These are phyloP conservation scores for Ataeniobius toweri DNA, from an alignment of 2,797 vertebrate genomes.

Conservation along the genomic window DNA sequence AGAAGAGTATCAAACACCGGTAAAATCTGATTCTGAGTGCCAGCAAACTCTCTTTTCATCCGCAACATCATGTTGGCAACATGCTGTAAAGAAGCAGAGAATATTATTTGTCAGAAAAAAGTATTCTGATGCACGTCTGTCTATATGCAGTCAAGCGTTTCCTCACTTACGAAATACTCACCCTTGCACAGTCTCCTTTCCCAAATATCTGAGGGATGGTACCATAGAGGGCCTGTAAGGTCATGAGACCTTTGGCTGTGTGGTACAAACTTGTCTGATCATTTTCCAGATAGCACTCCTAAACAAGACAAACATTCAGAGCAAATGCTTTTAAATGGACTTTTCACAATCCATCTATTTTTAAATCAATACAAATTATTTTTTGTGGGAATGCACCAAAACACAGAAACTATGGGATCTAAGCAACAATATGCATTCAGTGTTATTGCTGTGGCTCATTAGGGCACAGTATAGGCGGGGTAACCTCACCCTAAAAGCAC, in stretches of 20 bases:
- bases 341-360: neutral
- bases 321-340: neutral
- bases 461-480: neutral
- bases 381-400: neutral
- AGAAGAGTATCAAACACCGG: slow-evolving; percentile 96
- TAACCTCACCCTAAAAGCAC: slow-evolving; percentile 88
- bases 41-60: slow-evolving; percentile 97
- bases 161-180: slow-evolving; percentile 58
- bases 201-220: slow-evolving; percentile 98
- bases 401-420: neutral
- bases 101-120: neutral
- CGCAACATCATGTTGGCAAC: slow-evolving; percentile 99
- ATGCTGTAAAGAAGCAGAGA: slow-evolving; percentile 78
- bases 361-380: neutral
- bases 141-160: neutral
- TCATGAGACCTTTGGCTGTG: slow-evolving; percentile 97
- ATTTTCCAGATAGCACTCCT: slow-evolving; percentile 98
- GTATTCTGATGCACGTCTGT: neutral
- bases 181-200: slow-evolving; percentile 96
- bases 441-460: neutral
- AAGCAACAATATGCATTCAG: neutral
- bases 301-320: neutral
- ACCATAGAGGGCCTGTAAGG: slow-evolving; percentile 93
- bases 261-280: slow-evolving; percentile 98
- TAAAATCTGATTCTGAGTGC: slow-evolving; percentile 92